Evolutionary conservation across 37 sponge, comb jelly and placozoan genomes (phyloP), one percentile per base, ranked within the genome.

Genomic region (Theonella swinhoei): DNA sequence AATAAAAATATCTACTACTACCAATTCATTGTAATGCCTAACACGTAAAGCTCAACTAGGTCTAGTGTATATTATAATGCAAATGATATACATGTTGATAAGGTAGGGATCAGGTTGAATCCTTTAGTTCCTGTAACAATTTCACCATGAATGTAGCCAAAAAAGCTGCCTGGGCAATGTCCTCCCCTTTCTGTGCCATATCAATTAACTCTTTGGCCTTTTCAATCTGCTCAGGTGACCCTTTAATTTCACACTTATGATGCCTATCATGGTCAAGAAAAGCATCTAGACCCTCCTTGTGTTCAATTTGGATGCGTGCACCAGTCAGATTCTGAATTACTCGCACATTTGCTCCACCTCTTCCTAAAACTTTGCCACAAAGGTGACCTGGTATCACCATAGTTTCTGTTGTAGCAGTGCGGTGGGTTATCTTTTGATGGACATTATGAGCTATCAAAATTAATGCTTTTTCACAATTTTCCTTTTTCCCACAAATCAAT

Each of bases 381-480:
- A 42, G 14, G 0, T 70, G 19, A 60, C 68, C 47, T 23, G 88
- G 66, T 17, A 88, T 54, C 30, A 24, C 14, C 8, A 88, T 79
- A 24, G 72, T 82, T 36, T 80, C 72, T 20, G 81, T 63, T 22
- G 73, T 63, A 17, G 74, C 68, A 7, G 64, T 74, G 3, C 63
- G 78, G 22, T 40, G 75, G 14, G 33, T 43, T 1, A 42, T 76
- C 62, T 77, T 81, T 20, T 41, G 43, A 14, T 70, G 30, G 1
- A 88, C 67, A n/a, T 62, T 68, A n/a, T 76, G 29, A 2, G 40
- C 25, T 35, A 88, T 88, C 64, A 70, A 24, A 5, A 35, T 31
- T 19, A 77, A 33, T 35, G 88, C 88, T 42, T 70, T 77, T 64
- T 74, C 54, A 62, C 88, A 77, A 31, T 82, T 80, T 42, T 88